Base-by-base conservation (phyloP, 53 echinoderm and acorn worm species). In the Holothuria leucospilota region DNA sequence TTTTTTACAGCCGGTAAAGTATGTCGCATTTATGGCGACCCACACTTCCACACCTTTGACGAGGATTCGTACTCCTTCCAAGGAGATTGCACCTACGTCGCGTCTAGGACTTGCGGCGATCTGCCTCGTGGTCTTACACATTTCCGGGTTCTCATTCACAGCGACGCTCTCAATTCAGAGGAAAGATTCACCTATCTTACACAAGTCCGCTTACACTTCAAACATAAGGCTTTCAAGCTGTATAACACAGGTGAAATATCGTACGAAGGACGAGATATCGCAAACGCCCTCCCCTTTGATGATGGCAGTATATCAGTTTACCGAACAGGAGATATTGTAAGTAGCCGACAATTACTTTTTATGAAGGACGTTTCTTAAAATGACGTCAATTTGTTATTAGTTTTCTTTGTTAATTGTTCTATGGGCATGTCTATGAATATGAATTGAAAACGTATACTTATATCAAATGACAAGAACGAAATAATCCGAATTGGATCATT, bases 51-150 rank as follows among this genome's bases (percentile, higher is more conserved):
- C 30, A 80, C 80, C 21, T 80, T 34, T 61, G 80, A 80, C 34
- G 80, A 61, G 29, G 80, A 80, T 28, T 80, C 14, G 5, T 80
- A 80, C 80, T 80, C 80, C 25, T 80, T 80, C 80, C 80, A 80
- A 80, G 80, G 80, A 2, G 80, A 61, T 61, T 80, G 80, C 60
- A 80, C 80, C 13, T 80, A 80, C 53, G 21, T 61, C 21, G 80
- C 80, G 4, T 29, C 59, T 2, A 30, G 62, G 80, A 80, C 80
- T 25, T 80, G 80, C 21, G 26, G 38, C 13, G 20, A 59, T 30
- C 59, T 60, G 27, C 61, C 80, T 0, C 18, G 26, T 8, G 62
- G n/a, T 59, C 26, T 51, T 7, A 29, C 59, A 4, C 62, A 2
- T 8, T 80, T 80, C 53, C 52, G 7, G 26, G 20, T 80, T 15